Percentiles rank a stretch among this genome's conserved stretches.
Evolutionary conservation across 1,140 invertebrate genomes (phyloP).

Genomic region (Periplaneta americana): DNA sequence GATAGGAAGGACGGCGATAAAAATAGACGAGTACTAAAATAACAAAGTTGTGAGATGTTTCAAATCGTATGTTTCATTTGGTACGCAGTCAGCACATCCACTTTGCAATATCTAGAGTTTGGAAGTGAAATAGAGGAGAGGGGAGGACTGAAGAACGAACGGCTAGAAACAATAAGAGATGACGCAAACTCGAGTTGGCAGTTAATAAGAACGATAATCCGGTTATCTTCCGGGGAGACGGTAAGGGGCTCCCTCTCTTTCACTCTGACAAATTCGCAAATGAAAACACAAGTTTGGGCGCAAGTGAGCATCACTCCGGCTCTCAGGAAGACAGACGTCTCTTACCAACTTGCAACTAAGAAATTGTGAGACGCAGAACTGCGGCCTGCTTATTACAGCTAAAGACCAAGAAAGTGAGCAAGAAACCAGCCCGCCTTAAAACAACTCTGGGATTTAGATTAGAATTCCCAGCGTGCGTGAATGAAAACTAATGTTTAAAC

Average conservation of each 20-base stretch:
- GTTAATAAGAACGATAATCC: conserved; percentile 11
- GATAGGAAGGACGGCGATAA: background rate
- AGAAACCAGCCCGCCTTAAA: background rate
- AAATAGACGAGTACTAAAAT: background rate
- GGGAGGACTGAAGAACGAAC: background rate
- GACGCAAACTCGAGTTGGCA: background rate
- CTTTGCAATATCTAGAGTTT: background rate
- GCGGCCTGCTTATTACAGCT: background rate
- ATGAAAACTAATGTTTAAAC: background rate
- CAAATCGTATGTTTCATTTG: background rate
- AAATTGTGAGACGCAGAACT: background rate
- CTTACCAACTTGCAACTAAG: background rate
- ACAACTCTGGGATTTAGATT: background rate
- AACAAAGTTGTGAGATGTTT: background rate
- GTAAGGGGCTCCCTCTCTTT: background rate
- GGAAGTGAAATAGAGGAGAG: background rate
- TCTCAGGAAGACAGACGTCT: background rate
- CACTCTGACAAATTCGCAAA: conserved; percentile 2
- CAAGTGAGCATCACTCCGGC: background rate
- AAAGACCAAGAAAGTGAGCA: background rate
- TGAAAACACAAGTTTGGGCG: background rate
- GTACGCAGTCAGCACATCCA: background rate
- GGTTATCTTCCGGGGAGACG: background rate
- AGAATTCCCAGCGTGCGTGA: background rate
- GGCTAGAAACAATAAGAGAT: conserved; percentile 7